phyloP scores from a whole-genome alignment of 1,140 invertebrate species.

The Eubasilissa regina region DNA sequence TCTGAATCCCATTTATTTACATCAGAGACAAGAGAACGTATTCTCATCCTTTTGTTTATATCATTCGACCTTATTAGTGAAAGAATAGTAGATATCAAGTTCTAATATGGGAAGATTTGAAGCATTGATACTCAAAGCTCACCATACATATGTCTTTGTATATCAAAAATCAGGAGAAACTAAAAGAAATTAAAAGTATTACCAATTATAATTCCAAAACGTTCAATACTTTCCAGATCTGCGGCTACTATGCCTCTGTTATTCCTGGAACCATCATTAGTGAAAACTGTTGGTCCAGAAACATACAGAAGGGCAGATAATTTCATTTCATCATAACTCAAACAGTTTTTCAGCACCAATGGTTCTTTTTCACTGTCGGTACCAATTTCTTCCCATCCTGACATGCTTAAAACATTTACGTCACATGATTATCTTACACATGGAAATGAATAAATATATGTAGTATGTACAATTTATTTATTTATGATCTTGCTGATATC shows the following conservation, averaged over 20 bases:
- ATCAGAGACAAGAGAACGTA: no score
- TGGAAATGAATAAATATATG: background rate
- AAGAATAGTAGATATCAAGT: no score
- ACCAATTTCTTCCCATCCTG: constrained; percentile 71
- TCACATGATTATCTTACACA: background rate
- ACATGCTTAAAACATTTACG: constrained; percentile 17
- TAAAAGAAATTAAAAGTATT: background rate
- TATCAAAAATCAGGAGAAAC: background rate
- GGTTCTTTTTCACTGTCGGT: constrained; percentile 66
- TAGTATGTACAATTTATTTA: no score
- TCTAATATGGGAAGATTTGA: no score
- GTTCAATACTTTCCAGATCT: constrained; percentile 58
- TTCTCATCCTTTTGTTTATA: no score
- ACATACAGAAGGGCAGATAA: constrained; percentile 74
- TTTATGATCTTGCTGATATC: no score
- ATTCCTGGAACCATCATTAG: constrained; percentile 74
- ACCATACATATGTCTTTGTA: background rate
- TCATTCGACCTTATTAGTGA: no score
- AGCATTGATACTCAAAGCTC: no score
- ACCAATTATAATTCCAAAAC: constrained; percentile 62
- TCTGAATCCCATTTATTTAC: no score
- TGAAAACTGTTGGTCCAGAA: constrained; percentile 73
- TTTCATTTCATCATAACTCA: constrained; percentile 73
- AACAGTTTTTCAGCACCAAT: constrained; percentile 67
- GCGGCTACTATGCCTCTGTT: constrained; percentile 69